Conservation (phyloP, 2,797 vertebrate genomes). For the Anolis apletophallus region DNA sequence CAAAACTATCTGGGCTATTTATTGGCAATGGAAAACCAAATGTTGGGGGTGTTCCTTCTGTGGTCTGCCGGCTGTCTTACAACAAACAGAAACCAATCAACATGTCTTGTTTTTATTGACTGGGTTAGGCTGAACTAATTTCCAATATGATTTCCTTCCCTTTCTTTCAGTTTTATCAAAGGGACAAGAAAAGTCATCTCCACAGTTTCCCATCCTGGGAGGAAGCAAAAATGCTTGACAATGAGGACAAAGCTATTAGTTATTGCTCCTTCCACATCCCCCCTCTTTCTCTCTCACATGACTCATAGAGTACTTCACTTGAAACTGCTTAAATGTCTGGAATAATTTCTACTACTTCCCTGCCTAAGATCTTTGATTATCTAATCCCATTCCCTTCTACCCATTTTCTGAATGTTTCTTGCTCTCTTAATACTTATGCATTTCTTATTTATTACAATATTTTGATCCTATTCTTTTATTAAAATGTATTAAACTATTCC, state of each 20-base stretch:
- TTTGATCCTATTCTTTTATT: no score
- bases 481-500: no score
- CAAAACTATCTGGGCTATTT: conserved; percentile 50
- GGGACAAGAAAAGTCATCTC: conserved; percentile 41
- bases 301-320: neutral
- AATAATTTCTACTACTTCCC: neutral
- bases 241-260: conserved; percentile 18
- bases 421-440: neutral
- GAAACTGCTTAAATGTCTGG: neutral
- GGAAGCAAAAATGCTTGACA: conserved; percentile 38
- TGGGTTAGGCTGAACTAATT: conserved; percentile 51
- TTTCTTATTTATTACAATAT: no score
- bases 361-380: neutral
- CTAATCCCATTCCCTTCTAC: neutral
- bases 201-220: conserved; percentile 44
- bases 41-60: conserved; percentile 44
- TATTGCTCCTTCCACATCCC: neutral
- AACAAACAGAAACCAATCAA: conserved; percentile 24
- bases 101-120: conserved; percentile 19
- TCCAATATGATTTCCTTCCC: neutral
- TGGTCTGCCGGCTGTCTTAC: conserved; percentile 42
- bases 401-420: neutral
- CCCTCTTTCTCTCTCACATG: neutral
- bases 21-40: conserved; percentile 26
- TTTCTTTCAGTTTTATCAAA: conserved; percentile 1